Evolutionary conservation across 2,113 vertebrate genomes (phyloP).

Genomic region (Onychostoma macrolepis): DNA sequence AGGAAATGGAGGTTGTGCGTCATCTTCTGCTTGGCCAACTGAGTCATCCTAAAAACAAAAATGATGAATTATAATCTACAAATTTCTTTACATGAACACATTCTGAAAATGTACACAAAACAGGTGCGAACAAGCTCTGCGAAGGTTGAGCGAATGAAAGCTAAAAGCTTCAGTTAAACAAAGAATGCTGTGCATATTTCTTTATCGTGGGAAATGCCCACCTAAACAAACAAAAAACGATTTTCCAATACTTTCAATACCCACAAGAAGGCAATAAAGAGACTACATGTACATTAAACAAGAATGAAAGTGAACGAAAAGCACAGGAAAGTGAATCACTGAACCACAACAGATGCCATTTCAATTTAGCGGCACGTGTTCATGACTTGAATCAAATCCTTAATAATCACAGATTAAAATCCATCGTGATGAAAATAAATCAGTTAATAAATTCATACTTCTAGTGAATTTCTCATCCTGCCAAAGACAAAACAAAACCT

Average conservation of each 20-base stretch:
- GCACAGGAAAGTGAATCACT: background rate
- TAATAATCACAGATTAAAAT: background rate
- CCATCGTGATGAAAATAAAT: background rate
- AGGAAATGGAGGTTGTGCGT: constrained; percentile 65
- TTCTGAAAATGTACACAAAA: background rate
- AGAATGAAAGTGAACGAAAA: background rate
- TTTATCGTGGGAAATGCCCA: background rate
- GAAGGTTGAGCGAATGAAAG: no score
- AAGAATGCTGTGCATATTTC: background rate
- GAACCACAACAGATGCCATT: background rate
- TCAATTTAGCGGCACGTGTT: background rate
- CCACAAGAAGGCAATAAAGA: background rate
- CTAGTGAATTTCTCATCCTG: background rate
- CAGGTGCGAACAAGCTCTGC: background rate
- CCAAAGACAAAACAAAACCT: background rate
- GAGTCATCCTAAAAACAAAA: constrained; percentile 71
- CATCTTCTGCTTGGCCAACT: constrained; percentile 68
- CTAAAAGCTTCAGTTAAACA: background rate
- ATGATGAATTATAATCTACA: background rate
- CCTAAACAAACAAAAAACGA: background rate
- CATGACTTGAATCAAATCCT: background rate
- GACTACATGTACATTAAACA: background rate
- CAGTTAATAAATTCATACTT: background rate
- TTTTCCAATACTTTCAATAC: background rate
- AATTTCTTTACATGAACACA: background rate